Percentiles rank a stretch among this genome's conserved stretches.
These are phyloP conservation scores for Vollenhovia emeryi DNA, from an alignment of 1,140 invertebrate genomes.

Conservation along the genomic window DNA sequence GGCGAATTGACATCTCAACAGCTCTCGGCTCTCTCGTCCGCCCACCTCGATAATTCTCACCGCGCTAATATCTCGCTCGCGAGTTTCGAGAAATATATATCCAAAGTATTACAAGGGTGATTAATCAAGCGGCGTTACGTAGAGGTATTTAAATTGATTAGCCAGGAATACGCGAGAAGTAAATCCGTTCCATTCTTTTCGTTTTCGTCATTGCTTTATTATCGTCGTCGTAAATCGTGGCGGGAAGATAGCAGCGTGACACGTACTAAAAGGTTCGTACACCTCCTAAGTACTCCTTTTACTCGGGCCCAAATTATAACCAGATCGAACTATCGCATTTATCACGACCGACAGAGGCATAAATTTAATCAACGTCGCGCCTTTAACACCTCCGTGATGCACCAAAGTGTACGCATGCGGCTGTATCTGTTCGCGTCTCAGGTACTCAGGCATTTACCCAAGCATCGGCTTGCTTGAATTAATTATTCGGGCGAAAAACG, in stretches of 20 bases:
- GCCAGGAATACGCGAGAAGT: conserved; percentile 14
- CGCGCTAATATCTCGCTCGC: not conserved
- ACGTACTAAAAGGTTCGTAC: conserved; percentile 39
- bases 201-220: conserved; percentile 42
- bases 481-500: not conserved
- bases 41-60: conserved; percentile 13
- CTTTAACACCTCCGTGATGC: conserved; percentile 60
- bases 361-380: conserved; percentile 67
- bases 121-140: conserved; percentile 15
- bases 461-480: not conserved
- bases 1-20: not conserved
- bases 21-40: not conserved
- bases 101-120: conserved; percentile 5
- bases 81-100: not conserved
- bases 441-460: not conserved
- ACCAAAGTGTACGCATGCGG: not conserved
- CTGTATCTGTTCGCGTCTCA: conserved; percentile 39
- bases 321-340: conserved; percentile 68
- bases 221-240: conserved; percentile 58
- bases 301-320: conserved; percentile 65
- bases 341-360: conserved; percentile 67
- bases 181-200: conserved; percentile 38
- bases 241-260: conserved; percentile 32
- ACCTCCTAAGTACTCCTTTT: conserved; percentile 41
- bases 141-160: conserved; percentile 36